These are phyloP conservation scores for Idaea biselata DNA, from an alignment of 2,888 invertebrate species.

Conservation along the genomic window DNA sequence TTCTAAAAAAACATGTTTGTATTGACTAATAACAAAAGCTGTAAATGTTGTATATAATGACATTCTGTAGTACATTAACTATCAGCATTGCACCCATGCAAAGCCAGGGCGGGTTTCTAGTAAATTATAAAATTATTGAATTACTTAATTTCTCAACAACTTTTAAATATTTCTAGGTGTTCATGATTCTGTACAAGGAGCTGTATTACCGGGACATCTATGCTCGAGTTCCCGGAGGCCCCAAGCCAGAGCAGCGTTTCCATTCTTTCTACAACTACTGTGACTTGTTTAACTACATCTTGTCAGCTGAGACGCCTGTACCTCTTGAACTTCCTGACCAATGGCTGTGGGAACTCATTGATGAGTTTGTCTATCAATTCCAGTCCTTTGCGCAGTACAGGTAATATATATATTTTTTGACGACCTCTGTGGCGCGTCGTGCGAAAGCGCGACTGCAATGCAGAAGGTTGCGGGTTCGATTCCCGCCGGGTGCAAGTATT, in stretches of 20 bases:
- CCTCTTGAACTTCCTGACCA: conserved; percentile 96
- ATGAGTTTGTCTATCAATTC: conserved; percentile 99
- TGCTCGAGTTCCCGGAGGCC: conserved; percentile 93
- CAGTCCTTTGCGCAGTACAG: conserved; percentile 94
- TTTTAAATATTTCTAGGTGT: conserved; percentile 81
- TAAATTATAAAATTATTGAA: too few species aligned
- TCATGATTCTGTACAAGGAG: conserved; percentile 98
- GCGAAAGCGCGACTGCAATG: too few species aligned
- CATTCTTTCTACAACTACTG: conserved; percentile 99
- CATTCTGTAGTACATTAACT: too few species aligned
- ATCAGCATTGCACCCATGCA: too few species aligned
- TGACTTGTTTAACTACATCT: conserved; percentile 97
- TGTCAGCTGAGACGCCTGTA: conserved; percentile 93
- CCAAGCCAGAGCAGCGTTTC: conserved; percentile 94
- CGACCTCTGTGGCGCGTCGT: too few species aligned
- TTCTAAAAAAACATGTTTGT: too few species aligned
- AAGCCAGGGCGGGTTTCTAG: too few species aligned
- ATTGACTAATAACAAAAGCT: too few species aligned
- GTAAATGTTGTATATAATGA: too few species aligned
- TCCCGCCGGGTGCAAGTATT: too few species aligned
- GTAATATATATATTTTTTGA: conserved; percentile 50
- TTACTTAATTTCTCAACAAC: too few species aligned
- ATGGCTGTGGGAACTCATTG: conserved; percentile 99
- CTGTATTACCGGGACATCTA: conserved; percentile 98
- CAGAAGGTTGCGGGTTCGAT: too few species aligned